Evolutionary conservation across 2,113 vertebrate species (phyloP), one percentile per base, ranked within the genome.

Genomic region (Heloderma charlesbogerti): DNA sequence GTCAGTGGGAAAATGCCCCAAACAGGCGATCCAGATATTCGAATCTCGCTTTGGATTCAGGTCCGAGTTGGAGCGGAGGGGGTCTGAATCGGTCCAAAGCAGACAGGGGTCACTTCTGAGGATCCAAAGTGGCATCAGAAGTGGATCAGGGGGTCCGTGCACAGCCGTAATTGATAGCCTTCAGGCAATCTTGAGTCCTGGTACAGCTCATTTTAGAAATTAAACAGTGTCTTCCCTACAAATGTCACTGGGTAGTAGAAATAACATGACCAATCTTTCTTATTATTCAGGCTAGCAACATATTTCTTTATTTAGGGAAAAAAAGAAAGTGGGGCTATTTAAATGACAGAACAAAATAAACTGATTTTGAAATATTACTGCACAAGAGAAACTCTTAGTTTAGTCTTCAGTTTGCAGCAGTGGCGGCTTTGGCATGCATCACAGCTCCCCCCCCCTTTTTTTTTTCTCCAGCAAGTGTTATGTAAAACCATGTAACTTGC

Each of bases 401-500:
- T 72, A n/a, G 22, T 48, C 29, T 81, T 45, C 34, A 29, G 51
- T 83, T 34, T 63, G 45, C 72, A 45, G 48, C 67, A 72, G 57
- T 66, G 83, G 79, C 27, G 40, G 60, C 45, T 78, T 67, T 79
- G 84, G 83, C 72, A 72, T 60, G 27, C 51, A 74, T 57, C 66
- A 60, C n/a, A 18, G 67, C 78, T 25, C 16, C 37, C 37, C 63
- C 60, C 18, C 27, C 40, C 20, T 51, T 51, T 51, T 51, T 31
- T 6, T 20, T 25, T 40, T 12, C 25, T 37, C 34, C 3, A 69
- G 84, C 13, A 25, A 78, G 60, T 86, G 60, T 90, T 90, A 86
- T 90, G 83, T 54, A 90, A 90, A 86, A 85, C 31, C 74, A 86
- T 86, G 74, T 86, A 86, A 86, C 89, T 90, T 79, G 25, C 83